phyloP scores from a whole-genome alignment of 2,888 invertebrate genomes.

The Cantharis rufa region DNA sequence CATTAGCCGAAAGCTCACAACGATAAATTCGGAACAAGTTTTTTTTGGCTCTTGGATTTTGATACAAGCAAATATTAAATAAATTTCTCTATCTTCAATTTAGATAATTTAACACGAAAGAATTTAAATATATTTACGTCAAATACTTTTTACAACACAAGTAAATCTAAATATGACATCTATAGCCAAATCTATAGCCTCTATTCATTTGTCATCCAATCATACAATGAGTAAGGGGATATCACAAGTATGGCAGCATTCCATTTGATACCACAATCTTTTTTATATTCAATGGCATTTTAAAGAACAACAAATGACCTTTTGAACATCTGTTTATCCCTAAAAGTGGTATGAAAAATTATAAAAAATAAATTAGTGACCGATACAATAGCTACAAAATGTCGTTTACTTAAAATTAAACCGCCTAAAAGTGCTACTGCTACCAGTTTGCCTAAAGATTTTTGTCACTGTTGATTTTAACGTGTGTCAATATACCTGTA shows the following conservation, averaged over 20 bases:
- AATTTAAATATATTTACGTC: conserved; percentile 16
- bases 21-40: neutral
- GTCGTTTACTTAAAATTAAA: neutral
- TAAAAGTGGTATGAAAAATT: neutral
- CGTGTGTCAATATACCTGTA: neutral
- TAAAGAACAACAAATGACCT: conserved; percentile 8
- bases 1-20: neutral
- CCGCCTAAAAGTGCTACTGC: neutral
- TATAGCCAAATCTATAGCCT: conserved; percentile 19
- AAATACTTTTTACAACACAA: conserved; percentile 18
- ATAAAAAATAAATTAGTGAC: neutral
- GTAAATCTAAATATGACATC: conserved; percentile 24
- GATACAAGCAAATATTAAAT: neutral
- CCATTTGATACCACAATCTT: conserved; percentile 23
- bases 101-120: neutral
- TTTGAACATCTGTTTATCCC: neutral
- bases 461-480: neutral
- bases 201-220: conserved; percentile 22
- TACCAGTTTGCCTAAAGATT: neutral
- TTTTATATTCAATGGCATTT: conserved; percentile 24
- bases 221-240: conserved; percentile 15
- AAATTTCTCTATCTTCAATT: neutral
- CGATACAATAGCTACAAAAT: neutral
- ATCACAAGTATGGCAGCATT: conserved; percentile 22
- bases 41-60: neutral